Evolutionary conservation across 2,888 invertebrate species (phyloP), one percentile per base, ranked within the genome.

Genomic region (Dexiosoma caninum): DNA sequence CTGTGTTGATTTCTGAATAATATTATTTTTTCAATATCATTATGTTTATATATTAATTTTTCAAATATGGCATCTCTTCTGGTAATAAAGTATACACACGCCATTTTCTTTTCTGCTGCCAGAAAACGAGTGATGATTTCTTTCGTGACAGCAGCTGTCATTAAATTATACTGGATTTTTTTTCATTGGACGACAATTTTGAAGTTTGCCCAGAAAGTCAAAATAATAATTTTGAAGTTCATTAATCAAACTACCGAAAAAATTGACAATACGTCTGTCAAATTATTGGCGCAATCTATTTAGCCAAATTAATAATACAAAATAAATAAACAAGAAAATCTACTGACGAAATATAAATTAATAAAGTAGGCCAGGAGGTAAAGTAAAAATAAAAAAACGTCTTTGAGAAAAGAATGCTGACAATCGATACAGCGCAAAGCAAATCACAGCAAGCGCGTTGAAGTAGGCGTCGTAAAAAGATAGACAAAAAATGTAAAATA

Each of bases 221-320:
- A 51, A 70, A 74, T 82, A 83, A 81, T 72, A 64, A 78, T 59
- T 78, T 82, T 83, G 83, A 83, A 83, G 82, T 82, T 83, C 82
- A 82, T 82, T 83, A 80, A 83, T 78, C 75, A 81, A 82, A 70
- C 62, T 64, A 74, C 78, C 70, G n/a, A 77, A 71, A 72, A 67
- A 74, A 44, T 72, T 76, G 72, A 83, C 81, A 82, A 83, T 84
- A 71, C 64, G 83, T 82, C 84, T 81, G 81, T 81, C 81, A 81
- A 81, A 81, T 42, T 70, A 77, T 78, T 81, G 81, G 81, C 81
- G 81, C 81, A 78, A 81, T 51, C 69, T 74, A 82, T 76, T 81
- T 83, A 51, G 37, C 59, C 37, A 70, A 72, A 72, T 79, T 78
- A 70, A 69, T 72, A 79, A 78, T 62, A 74, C 32, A 69, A 74